A percentile compares a stretch with the other conserved stretches of the same genome.
phyloP scores from a whole-genome alignment of 2,797 vertebrate species.

The Ispidina lecontei region DNA sequence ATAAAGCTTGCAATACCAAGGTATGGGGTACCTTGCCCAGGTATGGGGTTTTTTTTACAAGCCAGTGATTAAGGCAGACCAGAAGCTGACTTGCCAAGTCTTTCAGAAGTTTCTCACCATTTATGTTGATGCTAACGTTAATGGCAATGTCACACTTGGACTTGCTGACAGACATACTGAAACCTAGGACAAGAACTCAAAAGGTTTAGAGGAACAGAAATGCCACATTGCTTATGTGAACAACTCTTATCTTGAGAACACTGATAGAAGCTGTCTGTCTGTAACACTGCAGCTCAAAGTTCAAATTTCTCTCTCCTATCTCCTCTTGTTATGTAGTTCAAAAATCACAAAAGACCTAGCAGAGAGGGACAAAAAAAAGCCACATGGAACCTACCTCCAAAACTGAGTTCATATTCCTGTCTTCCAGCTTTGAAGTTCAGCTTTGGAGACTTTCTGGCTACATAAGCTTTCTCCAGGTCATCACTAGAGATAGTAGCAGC shows the following conservation, averaged over 20 bases:
- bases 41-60: not conserved
- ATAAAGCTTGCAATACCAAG: not conserved
- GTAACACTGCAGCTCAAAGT: not conserved
- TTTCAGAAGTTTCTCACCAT: not conserved
- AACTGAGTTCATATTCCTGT: conserved; percentile 84
- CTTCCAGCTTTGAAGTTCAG: conserved; percentile 80
- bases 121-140: not conserved
- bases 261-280: not conserved
- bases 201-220: not conserved
- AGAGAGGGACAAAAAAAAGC: not conserved
- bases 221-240: not conserved
- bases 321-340: not conserved
- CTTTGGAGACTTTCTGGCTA: conserved; percentile 69
- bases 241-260: not conserved
- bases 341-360: not conserved
- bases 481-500: conserved; percentile 79
- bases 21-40: not conserved
- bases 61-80: not conserved
- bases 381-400: conserved; percentile 74
- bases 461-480: conserved; percentile 88
- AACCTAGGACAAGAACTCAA: not conserved
- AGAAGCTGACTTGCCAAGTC: not conserved
- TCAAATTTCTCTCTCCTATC: not conserved
- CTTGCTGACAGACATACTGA: not conserved
- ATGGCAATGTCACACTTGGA: not conserved